Evolutionary conservation across 2,797 vertebrate genomes (phyloP).

Genomic region (Lycodopsis pacificus): DNA sequence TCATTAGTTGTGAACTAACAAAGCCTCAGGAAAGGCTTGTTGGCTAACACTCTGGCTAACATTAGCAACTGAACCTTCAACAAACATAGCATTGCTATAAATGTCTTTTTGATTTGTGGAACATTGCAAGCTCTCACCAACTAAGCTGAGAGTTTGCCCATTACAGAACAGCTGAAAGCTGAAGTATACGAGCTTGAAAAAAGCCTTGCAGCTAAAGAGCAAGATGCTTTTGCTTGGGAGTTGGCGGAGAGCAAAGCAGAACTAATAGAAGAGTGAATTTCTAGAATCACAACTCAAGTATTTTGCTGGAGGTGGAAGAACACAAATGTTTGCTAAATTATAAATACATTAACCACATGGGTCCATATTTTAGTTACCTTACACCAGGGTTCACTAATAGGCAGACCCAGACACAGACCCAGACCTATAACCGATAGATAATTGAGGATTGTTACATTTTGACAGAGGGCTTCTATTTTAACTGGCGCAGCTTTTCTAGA

Average conservation of each 20-base stretch:
- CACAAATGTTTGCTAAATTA: not conserved
- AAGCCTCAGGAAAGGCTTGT: not conserved
- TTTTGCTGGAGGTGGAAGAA: not conserved
- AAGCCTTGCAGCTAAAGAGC: not conserved
- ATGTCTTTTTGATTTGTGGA: too few relatives aligned
- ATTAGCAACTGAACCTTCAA: not conserved
- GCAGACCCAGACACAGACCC: too few relatives aligned
- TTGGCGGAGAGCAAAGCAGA: not conserved
- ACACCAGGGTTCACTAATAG: not conserved
- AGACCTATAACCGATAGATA: too few relatives aligned
- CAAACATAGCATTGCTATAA: not conserved
- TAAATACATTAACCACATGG: not conserved
- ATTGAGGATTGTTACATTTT: too few relatives aligned
- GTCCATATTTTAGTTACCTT: not conserved
- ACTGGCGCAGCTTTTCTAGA: too few relatives aligned
- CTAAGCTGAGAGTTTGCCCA: not conserved
- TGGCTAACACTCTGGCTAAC: not conserved
- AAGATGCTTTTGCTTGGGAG: not conserved
- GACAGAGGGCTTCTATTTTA: too few relatives aligned
- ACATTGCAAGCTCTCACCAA: too few relatives aligned
- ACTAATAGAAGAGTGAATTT: not conserved
- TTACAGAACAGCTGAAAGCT: not conserved
- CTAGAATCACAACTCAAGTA: not conserved
- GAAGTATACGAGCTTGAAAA: not conserved
- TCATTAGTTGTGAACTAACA: slow-evolving; percentile 2